A percentile compares a stretch with the other conserved stretches of the same genome.
Evolutionary conservation across 2,113 vertebrate genomes (phyloP).

Genomic region (Ariopsis seemanni): DNA sequence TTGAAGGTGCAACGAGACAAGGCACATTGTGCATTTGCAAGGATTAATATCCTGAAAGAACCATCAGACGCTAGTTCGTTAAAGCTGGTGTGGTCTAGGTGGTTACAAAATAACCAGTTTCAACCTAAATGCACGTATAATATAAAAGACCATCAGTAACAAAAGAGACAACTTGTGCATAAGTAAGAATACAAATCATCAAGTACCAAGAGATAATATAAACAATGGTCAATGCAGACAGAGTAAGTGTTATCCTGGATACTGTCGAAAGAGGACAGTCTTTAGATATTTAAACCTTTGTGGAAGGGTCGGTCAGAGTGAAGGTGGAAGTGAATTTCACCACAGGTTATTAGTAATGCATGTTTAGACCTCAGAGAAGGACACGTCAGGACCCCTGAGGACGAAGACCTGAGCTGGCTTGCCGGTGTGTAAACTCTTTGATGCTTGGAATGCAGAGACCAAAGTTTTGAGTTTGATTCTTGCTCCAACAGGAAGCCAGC

Average conservation of each 20-base stretch:
- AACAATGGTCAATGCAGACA: neutral
- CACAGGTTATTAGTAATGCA: neutral
- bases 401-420: constrained; percentile 7
- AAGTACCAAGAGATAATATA: neutral
- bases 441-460: constrained; percentile 15
- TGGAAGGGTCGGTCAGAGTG: neutral
- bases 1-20: too few species aligned
- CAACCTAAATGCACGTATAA: too few species aligned
- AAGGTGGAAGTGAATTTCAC: neutral
- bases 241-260: neutral
- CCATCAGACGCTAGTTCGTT: neutral
- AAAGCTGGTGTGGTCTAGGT: neutral
- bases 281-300: neutral
- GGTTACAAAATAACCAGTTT: too few species aligned
- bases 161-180: neutral
- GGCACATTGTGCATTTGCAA: too few species aligned
- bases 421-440: neutral
- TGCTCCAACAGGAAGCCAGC: neutral
- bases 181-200: neutral
- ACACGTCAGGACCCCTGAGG: constrained; percentile 12
- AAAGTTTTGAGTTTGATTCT: neutral
- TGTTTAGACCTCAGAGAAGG: neutral
- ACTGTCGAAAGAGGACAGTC: neutral
- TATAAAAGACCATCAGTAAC: neutral
- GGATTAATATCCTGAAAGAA: too few species aligned